Evolutionary conservation across 64 coral and sea anemone species (phyloP).

Genomic region (Stichodactyla helianthus): DNA sequence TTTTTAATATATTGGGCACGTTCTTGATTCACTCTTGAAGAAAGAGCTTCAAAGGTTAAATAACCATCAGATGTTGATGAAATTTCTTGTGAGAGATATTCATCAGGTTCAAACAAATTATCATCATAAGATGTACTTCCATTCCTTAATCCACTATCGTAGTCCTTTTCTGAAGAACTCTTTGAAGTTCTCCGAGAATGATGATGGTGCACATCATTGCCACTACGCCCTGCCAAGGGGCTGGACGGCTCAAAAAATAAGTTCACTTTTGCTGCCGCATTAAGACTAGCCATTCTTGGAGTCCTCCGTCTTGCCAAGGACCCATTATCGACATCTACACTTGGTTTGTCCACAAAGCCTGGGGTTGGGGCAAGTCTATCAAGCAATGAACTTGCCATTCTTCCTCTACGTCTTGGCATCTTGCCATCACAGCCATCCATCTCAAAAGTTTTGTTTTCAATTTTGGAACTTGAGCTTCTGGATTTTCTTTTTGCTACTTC

Average conservation of each 20-base stretch:
- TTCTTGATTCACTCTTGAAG: neutral
- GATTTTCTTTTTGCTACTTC: constrained; percentile 20
- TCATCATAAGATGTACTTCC: constrained; percentile 4
- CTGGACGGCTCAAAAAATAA: constrained; percentile 94
- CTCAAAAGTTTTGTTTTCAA: neutral
- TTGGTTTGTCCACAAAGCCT: constrained; percentile 94
- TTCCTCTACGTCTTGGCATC: neutral
- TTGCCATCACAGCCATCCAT: neutral
- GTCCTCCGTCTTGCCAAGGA: constrained; percentile 66
- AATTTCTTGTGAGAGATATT: constrained; percentile 18
- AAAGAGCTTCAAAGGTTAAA: neutral
- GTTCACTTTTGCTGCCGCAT: constrained; percentile 97
- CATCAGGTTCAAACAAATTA: constrained; percentile 20
- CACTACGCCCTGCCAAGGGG: constrained; percentile 79
- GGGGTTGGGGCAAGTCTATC: constrained; percentile 88
- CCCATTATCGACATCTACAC: constrained; percentile 57
- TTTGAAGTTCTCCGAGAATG: constrained; percentile 51
- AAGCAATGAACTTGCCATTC: constrained; percentile 52
- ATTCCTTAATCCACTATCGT: constrained; percentile 9
- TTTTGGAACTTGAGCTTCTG: constrained; percentile 2
- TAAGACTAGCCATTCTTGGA: constrained; percentile 93
- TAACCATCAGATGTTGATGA: constrained; percentile 24
- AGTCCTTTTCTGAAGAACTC: constrained; percentile 1
- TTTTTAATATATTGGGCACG: neutral
- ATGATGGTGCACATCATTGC: constrained; percentile 66